Base-by-base conservation (phyloP, 92 coral and sea anemone species). In the Bergia puertoricense region DNA sequence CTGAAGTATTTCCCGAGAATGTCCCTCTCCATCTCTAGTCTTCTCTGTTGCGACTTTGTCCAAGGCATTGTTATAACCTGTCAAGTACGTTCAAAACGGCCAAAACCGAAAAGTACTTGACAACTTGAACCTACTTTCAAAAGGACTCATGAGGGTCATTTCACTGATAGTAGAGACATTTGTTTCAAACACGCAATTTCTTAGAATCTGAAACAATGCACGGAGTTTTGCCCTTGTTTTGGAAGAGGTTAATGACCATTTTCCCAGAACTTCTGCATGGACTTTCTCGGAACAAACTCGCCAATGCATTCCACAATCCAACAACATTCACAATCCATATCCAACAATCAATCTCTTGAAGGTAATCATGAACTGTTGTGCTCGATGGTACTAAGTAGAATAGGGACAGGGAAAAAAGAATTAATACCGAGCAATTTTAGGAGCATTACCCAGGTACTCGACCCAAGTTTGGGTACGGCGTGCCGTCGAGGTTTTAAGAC, bases 21-120 rank as follows among this genome's bases (percentile, higher is more conserved):
- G 0, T 72, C 85, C 75, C 86, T 96, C 91, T 96, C 98, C 10
- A 90, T 77, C 0, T 51, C 93, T n/a, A 96, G 92, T 42, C 98
- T 89, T 54, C 57, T 41, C 73, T 80, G 95, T 81, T 94, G 95
- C 4, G 86, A 51, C 65, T 16, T 59, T 20, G 96, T 80, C 98
- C 96, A 96, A 81, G 92, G 30, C 59, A 54, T 62, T 62, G 69
- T 62, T 5, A 6, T 4, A 54, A 13, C 59, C 59, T 54, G 59
- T 11, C 59, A 8, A 54, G 2, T 48, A 54, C 16, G 2, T 54
- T 54, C 16, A 54, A 11, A 54, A 11, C 59, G 16, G 13, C 54
- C 54, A 48, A 13, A 54, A 54, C 0, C 59, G 18, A 54, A 18
- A 54, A 54, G 59, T 54, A 54, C 20, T 62, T 62, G 30, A 54